Evolutionary conservation across 1,140 invertebrate genomes (phyloP).

Genomic region (Adelges cooleyi): DNA sequence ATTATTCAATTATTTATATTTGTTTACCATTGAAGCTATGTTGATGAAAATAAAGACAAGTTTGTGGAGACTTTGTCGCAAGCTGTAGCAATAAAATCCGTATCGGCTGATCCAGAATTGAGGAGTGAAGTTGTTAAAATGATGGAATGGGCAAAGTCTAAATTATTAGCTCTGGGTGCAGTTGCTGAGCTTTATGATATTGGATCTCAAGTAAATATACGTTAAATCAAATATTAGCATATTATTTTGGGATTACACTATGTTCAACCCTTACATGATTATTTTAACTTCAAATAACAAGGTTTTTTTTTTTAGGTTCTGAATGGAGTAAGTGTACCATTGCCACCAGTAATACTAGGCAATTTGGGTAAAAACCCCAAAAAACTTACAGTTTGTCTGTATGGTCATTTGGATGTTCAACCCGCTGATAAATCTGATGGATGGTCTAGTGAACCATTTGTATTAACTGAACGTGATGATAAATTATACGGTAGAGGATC

Average conservation of each 20-base stretch:
- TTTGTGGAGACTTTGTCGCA: constrained; percentile 73
- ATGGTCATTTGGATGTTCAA: constrained; percentile 97
- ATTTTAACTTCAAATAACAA: too few relatives aligned
- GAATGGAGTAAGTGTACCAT: constrained; percentile 25
- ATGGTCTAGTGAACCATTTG: constrained; percentile 92
- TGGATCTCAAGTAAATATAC: constrained; percentile 64
- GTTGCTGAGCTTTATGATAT: constrained; percentile 66
- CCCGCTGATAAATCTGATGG: constrained; percentile 84
- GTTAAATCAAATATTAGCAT: background rate
- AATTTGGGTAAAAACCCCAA: constrained; percentile 67
- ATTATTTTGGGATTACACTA: background rate
- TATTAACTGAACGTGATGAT: constrained; percentile 71
- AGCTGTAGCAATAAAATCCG: constrained; percentile 86
- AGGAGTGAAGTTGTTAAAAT: constrained; percentile 60
- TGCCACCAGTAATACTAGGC: constrained; percentile 85
- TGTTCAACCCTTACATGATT: background rate
- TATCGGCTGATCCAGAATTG: constrained; percentile 75
- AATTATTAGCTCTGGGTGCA: constrained; percentile 66
- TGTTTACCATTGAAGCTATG: constrained; percentile 44
- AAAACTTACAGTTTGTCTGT: constrained; percentile 86
- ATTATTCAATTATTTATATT: too few relatives aligned
- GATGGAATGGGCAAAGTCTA: constrained; percentile 66
- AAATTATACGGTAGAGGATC: constrained; percentile 88
- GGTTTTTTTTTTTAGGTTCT: too few relatives aligned
- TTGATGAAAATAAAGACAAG: constrained; percentile 59